Base-by-base conservation (phyloP, 2,888 invertebrate genomes). In the Osedax frankpressi region DNA sequence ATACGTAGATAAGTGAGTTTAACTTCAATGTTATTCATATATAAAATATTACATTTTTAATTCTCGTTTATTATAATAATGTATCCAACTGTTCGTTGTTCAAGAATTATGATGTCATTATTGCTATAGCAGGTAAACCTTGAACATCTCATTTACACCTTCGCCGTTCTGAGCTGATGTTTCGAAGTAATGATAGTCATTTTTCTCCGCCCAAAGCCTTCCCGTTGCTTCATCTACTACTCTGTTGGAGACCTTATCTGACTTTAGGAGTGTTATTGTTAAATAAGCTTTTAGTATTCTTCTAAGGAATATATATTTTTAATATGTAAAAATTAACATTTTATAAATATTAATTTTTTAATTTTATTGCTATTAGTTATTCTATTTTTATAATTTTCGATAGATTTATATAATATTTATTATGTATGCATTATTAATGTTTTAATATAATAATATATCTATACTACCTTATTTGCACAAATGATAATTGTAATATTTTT, bases 401-500 rank as follows among this genome's bases (percentile, higher is more conserved):
- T n/a, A n/a, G n/a, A n/a, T n/a, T n/a, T n/a, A n/a, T n/a, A n/a
- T n/a, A n/a, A n/a, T n/a, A n/a, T n/a, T n/a, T n/a, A n/a, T n/a
- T n/a, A n/a, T n/a, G n/a, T n/a, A n/a, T n/a, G n/a, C n/a, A n/a
- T n/a, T n/a, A n/a, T n/a, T n/a, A n/a, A n/a, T n/a, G n/a, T n/a
- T n/a, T n/a, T n/a, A n/a, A n/a, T n/a, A n/a, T n/a, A n/a, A n/a
- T n/a, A n/a, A n/a, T n/a, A n/a, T n/a, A n/a, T n/a, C n/a, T n/a
- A n/a, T n/a, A n/a, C n/a, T 74, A 84, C 83, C 80, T 85, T 85
- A 75, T 85, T 85, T 11, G 81, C 85, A 80, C 84, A 84, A 0
- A 85, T 82, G 76, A 83, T 81, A 28, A 84, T 79, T 25, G 81
- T 80, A 19, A 83, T 79, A 76, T 82, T 83, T 70, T 83, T 82